phyloP scores from a whole-genome alignment of 1,140 invertebrate genomes.

The Notospermus geniculatus region DNA sequence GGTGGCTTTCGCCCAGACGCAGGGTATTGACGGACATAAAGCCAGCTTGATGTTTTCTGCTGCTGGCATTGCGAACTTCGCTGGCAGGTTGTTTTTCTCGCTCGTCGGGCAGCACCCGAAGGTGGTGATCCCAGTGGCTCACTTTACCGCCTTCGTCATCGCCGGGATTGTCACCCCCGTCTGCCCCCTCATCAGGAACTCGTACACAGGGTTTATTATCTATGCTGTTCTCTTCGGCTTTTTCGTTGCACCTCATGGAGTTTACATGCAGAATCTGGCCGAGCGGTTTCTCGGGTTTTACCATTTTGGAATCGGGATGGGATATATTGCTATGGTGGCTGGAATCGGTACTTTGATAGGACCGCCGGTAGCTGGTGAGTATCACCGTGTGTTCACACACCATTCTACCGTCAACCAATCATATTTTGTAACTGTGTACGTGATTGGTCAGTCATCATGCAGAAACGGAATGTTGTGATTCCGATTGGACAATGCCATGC shows the following conservation, averaged over 20 bases:
- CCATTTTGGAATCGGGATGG: slow-evolving; percentile 28
- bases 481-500: no score
- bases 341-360: slow-evolving; percentile 27
- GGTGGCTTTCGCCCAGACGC: slow-evolving; percentile 15
- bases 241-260: slow-evolving; percentile 27
- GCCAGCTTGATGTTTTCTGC: slow-evolving; percentile 76
- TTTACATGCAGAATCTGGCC: slow-evolving; percentile 23
- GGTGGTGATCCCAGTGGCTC: slow-evolving; percentile 22
- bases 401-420: no score
- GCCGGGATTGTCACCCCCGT: slow-evolving; percentile 19
- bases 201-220: slow-evolving; percentile 22
- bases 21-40: slow-evolving; percentile 3
- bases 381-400: no score
- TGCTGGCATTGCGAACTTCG: slow-evolving; percentile 63
- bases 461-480: no score
- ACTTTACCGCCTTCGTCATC: slow-evolving; percentile 21
- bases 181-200: not conserved
- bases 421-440: no score
- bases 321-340: slow-evolving; percentile 29
- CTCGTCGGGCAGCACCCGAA: slow-evolving; percentile 16
- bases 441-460: no score
- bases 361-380: slow-evolving; percentile 28
- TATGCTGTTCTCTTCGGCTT: slow-evolving; percentile 27
- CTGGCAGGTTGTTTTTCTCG: slow-evolving; percentile 25
- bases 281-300: slow-evolving; percentile 26